Conservation (phyloP, 2,113 vertebrate genomes). For the Corythoichthys intestinalis region DNA sequence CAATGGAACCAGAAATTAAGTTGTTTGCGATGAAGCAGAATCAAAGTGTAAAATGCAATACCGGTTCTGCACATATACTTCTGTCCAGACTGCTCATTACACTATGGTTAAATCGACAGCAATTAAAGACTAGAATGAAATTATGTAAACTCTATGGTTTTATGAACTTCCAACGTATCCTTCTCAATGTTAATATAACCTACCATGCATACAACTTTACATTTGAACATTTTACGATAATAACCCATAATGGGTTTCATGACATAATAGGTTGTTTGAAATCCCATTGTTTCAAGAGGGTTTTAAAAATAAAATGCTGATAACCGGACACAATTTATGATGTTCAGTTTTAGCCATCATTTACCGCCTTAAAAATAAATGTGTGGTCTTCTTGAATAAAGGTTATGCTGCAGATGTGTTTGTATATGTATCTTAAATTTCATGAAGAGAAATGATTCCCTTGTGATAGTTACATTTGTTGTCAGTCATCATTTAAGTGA, state of each 20-base stretch:
- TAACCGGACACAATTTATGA: background rate
- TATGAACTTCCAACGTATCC: background rate
- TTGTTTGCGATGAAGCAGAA: background rate
- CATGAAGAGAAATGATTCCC: background rate
- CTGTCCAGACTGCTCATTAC: background rate
- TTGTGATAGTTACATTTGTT: too few species aligned
- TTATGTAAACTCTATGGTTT: background rate
- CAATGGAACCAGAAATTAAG: background rate
- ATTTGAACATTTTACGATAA: background rate
- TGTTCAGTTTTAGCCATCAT: background rate
- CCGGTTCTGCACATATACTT: background rate
- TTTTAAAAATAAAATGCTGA: too few species aligned
- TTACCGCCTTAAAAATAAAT: background rate
- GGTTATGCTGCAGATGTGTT: background rate
- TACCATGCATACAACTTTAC: background rate
- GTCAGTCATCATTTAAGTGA: background rate
- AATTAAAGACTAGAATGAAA: background rate
- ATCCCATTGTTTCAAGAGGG: background rate
- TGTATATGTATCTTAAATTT: background rate
- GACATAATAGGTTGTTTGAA: background rate
- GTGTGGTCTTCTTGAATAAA: background rate
- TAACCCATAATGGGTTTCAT: background rate
- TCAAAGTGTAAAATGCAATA: background rate
- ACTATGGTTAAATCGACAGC: background rate
- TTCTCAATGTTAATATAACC: background rate